These are phyloP conservation scores for Rhagonycha fulva DNA, from an alignment of 2,888 invertebrate genomes.

Conservation along the genomic window DNA sequence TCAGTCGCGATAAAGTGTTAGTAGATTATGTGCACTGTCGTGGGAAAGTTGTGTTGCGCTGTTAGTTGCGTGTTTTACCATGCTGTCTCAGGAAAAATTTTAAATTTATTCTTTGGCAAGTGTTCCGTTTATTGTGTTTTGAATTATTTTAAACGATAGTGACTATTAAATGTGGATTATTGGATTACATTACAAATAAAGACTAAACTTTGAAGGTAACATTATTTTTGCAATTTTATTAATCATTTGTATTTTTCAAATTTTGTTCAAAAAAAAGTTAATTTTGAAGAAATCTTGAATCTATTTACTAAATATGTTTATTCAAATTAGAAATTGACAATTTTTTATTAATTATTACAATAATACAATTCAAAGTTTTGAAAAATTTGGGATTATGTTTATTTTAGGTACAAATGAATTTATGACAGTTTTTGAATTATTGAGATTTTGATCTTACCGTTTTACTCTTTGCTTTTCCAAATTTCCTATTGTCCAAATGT, in stretches of 20 bases:
- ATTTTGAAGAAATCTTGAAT: no score
- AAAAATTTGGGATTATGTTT: not conserved
- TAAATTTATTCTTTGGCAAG: not conserved
- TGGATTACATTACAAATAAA: not conserved
- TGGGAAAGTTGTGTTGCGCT: constrained; percentile 8
- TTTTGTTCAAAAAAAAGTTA: not conserved
- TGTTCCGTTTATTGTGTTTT: not conserved
- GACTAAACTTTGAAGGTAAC: not conserved
- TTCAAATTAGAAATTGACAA: no score
- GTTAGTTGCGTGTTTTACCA: constrained; percentile 5
- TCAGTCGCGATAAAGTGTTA: constrained; percentile 1
- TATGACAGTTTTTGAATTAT: not conserved
- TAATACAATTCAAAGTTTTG: not conserved
- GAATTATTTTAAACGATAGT: not conserved
- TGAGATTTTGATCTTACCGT: not conserved
- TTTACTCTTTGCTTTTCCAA: not conserved
- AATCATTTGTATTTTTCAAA: not conserved
- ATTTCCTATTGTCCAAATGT: not conserved
- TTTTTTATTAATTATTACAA: no score
- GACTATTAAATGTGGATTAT: not conserved
- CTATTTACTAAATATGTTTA: no score
- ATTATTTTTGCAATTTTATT: not conserved
- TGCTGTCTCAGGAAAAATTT: constrained; percentile 6
- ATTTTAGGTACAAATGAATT: not conserved
- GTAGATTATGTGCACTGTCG: constrained; percentile 7